These are phyloP conservation scores for Turdus rufiventris DNA, from an alignment of 2,113 vertebrate genomes.

Conservation along the genomic window DNA sequence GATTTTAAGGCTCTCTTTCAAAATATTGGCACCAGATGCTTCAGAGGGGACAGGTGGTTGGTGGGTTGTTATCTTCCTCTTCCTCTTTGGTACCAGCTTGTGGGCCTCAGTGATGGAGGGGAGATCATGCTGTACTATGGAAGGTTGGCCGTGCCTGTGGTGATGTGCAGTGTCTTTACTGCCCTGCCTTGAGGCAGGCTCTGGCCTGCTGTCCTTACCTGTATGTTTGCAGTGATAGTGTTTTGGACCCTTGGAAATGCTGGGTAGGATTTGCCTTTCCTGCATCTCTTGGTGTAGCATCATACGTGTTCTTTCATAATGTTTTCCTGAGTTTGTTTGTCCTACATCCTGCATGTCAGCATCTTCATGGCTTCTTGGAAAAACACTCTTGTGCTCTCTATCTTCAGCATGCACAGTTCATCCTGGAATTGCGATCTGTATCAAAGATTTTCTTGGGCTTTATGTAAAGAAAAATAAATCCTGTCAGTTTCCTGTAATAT, in stretches of 20 bases:
- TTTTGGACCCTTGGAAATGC: neutral
- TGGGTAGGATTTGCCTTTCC: neutral
- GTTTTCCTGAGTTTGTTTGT: neutral
- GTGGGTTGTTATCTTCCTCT: constrained; percentile 23
- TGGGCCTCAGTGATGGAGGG: neutral
- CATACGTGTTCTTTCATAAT: neutral
- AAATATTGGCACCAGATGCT: neutral
- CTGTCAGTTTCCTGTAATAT: neutral
- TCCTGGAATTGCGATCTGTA: neutral
- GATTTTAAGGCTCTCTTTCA: neutral
- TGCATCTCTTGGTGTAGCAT: neutral
- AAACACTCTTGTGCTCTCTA: neutral
- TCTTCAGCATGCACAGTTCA: neutral
- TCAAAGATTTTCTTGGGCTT: neutral
- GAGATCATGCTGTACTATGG: neutral
- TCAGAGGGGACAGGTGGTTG: constrained; percentile 21
- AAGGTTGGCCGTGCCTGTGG: neutral
- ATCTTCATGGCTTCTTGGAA: neutral
- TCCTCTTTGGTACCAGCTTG: neutral
- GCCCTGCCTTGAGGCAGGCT: neutral
- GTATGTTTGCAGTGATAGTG: neutral
- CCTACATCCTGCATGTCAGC: neutral
- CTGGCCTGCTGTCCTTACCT: neutral
- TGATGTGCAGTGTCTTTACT: neutral
- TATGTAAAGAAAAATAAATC: neutral